phyloP scores from a whole-genome alignment of 2,113 vertebrate species.

The Hippolais icterina region DNA sequence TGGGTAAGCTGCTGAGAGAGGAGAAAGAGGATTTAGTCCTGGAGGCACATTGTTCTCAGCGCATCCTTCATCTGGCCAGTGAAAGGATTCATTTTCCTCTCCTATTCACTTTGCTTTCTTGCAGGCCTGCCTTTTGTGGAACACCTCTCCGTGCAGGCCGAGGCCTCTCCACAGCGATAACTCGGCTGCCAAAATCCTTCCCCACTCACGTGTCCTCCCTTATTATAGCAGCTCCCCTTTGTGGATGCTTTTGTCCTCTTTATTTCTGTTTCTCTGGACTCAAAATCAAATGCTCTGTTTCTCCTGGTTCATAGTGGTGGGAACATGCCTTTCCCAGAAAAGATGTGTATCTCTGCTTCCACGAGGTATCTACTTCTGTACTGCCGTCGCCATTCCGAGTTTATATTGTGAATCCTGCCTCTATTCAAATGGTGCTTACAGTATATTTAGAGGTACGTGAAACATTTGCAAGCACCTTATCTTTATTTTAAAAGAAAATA shows the following conservation, averaged over 20 bases:
- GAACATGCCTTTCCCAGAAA: background rate
- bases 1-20: background rate
- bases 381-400: background rate
- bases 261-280: slow-evolving; percentile 9
- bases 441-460: background rate
- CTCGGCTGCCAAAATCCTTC: background rate
- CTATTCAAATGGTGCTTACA: background rate
- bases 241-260: slow-evolving; percentile 9
- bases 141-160: background rate
- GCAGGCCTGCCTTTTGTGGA: slow-evolving; percentile 3
- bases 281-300: slow-evolving; percentile 37
- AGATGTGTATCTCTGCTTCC: slow-evolving; percentile 27
- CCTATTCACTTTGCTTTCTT: background rate
- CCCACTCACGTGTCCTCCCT: background rate
- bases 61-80: background rate
- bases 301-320: background rate
- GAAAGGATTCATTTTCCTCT: slow-evolving; percentile 21
- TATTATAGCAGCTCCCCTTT: background rate
- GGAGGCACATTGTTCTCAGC: background rate
- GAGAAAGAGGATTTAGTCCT: slow-evolving; percentile 7
- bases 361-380: background rate
- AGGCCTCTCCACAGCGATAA: background rate
- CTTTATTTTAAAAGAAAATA: slow-evolving; percentile 25
- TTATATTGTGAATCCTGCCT: background rate
- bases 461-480: slow-evolving; percentile 14